Evolutionary conservation across 2,797 vertebrate genomes (phyloP).

Genomic region (Xiphophorus birchmanni): DNA sequence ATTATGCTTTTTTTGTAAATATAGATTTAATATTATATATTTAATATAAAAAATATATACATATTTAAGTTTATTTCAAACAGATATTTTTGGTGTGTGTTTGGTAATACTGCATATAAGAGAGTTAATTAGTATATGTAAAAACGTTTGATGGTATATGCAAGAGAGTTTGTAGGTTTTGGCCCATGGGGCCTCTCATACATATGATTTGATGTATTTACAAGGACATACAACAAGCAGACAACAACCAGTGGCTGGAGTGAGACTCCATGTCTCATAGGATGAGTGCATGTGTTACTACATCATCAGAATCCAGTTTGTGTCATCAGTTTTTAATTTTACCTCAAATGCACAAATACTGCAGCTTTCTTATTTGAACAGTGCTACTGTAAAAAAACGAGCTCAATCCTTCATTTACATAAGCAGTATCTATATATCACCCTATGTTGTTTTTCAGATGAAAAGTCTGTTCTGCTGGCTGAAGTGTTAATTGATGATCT

Average conservation of each 20-base stretch:
- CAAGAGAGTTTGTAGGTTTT: neutral
- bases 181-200: neutral
- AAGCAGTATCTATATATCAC: neutral
- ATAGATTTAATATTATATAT: neutral
- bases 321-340: slow-evolving; percentile 17
- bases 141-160: neutral
- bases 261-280: neutral
- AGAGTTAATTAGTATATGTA: neutral
- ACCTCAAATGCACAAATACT: slow-evolving; percentile 34
- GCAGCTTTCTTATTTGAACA: neutral
- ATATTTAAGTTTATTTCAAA: too few relatives aligned
- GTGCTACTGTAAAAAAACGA: neutral
- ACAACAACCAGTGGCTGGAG: neutral
- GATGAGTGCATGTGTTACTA: neutral
- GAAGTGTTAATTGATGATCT: neutral
- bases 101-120: neutral
- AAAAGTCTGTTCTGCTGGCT: neutral
- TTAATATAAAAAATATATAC: too few relatives aligned
- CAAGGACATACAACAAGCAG: neutral
- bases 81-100: neutral
- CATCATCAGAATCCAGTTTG: neutral
- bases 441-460: neutral
- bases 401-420: neutral
- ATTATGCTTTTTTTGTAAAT: neutral
- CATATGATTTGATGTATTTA: neutral